phyloP scores from a whole-genome alignment of 2,888 invertebrate genomes.

The Sphecodes monilicornis region DNA sequence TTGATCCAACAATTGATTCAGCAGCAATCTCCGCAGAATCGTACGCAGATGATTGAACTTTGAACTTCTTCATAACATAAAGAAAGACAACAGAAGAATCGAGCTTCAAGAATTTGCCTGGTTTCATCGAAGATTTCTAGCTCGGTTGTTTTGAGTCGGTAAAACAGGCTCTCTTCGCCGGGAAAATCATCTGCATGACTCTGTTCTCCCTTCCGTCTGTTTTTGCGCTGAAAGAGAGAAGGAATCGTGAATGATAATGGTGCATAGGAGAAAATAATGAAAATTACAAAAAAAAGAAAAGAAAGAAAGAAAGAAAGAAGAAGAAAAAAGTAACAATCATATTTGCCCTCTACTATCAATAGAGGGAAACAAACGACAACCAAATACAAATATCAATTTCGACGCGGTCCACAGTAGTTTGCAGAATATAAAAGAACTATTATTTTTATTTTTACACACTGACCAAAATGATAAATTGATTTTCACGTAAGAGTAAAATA shows the following conservation, averaged over 20 bases:
- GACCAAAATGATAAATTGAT: constrained; percentile 72
- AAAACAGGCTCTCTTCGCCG: constrained; percentile 24
- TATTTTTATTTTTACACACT: constrained; percentile 79
- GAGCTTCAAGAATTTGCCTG: not conserved
- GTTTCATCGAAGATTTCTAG: constrained; percentile 15
- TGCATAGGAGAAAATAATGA: constrained; percentile 5
- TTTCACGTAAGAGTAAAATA: constrained; percentile 69
- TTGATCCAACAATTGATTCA: constrained; percentile 22
- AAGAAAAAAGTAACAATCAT: constrained; percentile 37
- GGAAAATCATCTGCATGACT: constrained; percentile 47
- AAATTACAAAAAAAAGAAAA: not conserved
- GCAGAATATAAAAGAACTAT: constrained; percentile 74
- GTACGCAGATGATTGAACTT: constrained; percentile 48
- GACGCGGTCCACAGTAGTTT: constrained; percentile 81
- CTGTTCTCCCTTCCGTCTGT: constrained; percentile 42
- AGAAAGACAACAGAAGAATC: constrained; percentile 14
- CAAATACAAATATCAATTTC: constrained; percentile 76
- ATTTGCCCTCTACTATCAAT: constrained; percentile 25
- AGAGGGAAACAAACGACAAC: constrained; percentile 62
- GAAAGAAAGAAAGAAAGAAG: not conserved
- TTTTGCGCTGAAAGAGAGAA: constrained; percentile 44
- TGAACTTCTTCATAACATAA: not conserved
- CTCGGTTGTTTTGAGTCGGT: constrained; percentile 6
- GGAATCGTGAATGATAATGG: constrained; percentile 13
- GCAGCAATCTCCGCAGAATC: constrained; percentile 45